Evolutionary conservation across 2,797 vertebrate species (phyloP).

Genomic region (Thamnophis elegans): DNA sequence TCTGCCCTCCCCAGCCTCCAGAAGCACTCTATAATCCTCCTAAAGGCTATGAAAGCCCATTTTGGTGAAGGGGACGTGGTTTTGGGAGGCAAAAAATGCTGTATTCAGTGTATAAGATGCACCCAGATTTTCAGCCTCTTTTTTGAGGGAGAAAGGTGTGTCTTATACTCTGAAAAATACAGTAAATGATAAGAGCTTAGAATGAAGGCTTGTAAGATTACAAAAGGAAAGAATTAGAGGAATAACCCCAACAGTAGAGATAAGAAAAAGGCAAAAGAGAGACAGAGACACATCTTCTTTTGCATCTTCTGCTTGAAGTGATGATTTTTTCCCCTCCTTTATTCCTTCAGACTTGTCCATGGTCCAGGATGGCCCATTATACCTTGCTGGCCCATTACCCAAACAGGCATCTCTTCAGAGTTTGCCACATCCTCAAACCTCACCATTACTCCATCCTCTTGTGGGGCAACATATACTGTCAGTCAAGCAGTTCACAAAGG

Average conservation of each 20-base stretch:
- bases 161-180: too few species aligned
- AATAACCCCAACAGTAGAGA: not conserved
- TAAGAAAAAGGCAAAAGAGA: not conserved
- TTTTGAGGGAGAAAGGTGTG: too few species aligned
- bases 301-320: accelerated
- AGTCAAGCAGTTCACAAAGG: slow-evolving; percentile 92
- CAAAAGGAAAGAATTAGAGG: not conserved
- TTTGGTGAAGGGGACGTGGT: too few species aligned
- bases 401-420: slow-evolving; percentile 86
- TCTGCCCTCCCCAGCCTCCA: too few species aligned
- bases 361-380: slow-evolving; percentile 73
- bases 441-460: slow-evolving; percentile 82
- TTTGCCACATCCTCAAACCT: slow-evolving; percentile 80
- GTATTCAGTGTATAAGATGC: too few species aligned
- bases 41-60: too few species aligned
- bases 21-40: too few species aligned
- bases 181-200: not conserved
- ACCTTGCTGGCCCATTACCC: slow-evolving; percentile 77
- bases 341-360: slow-evolving; percentile 49
- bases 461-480: slow-evolving; percentile 92
- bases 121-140: too few species aligned
- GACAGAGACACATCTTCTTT: too few species aligned
- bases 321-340: not conserved
- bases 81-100: too few species aligned
- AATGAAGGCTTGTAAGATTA: not conserved